These are phyloP conservation scores for Macrocentrus cingulum DNA, from an alignment of 1,140 invertebrate species.

Conservation along the genomic window DNA sequence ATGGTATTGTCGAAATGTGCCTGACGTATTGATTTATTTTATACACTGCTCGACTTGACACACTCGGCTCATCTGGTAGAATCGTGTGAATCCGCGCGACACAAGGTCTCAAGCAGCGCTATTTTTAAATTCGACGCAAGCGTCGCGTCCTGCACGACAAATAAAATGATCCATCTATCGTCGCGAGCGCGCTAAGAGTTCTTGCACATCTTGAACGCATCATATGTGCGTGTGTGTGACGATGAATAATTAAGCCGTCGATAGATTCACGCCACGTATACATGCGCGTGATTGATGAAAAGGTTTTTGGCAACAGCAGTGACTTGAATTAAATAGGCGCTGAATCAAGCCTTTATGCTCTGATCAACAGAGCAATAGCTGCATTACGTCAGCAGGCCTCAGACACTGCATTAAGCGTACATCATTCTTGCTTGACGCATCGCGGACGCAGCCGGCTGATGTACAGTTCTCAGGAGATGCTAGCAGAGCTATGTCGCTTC, in stretches of 20 bases:
- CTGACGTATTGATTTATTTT: slow-evolving; percentile 12
- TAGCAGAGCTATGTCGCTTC: slow-evolving; percentile 29
- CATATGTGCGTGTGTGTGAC: slow-evolving; percentile 6
- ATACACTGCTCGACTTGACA: slow-evolving; percentile 1
- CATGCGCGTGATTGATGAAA: slow-evolving; percentile 18
- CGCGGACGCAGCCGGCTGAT: slow-evolving; percentile 28
- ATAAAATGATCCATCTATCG: slow-evolving; percentile 16
- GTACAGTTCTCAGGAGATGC: slow-evolving; percentile 41
- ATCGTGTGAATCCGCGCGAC: slow-evolving; percentile 18
- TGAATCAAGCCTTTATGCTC: no score
- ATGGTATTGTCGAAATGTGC: not conserved
- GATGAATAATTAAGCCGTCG: slow-evolving; percentile 11
- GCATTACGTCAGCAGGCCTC: slow-evolving; percentile 47
- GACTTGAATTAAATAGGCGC: slow-evolving; percentile 17
- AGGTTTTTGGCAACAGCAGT: slow-evolving; percentile 3
- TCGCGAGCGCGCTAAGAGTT: not conserved
- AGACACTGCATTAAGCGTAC: slow-evolving; percentile 32
- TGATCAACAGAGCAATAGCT: slow-evolving; percentile 44
- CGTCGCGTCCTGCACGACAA: not conserved
- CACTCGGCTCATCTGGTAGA: slow-evolving; percentile 7
- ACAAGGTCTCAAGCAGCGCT: slow-evolving; percentile 9
- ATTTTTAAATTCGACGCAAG: slow-evolving; percentile 19
- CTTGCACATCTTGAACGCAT: not conserved
- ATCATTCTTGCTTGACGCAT: slow-evolving; percentile 46
- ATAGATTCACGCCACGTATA: slow-evolving; percentile 10